Evolutionary conservation across 2,797 vertebrate species (phyloP), one percentile per base, ranked within the genome.

Genomic region (Scyliorhinus canicula): DNA sequence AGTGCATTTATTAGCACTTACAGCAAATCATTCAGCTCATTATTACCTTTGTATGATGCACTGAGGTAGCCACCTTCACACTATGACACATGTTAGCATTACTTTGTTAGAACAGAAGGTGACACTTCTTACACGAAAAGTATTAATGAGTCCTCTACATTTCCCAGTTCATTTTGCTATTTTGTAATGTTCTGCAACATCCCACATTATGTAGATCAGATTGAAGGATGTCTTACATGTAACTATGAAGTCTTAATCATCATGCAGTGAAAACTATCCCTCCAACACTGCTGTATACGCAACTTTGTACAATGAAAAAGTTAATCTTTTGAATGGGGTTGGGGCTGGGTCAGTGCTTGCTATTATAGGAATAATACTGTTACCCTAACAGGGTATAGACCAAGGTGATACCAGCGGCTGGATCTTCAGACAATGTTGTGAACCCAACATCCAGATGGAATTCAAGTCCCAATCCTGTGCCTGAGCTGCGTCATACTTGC

Each of bases 1-100:
- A 74, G 65, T 55, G 69, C 65, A 94, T 94, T 94, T 94, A 71
- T 71, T 74, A 71, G 31, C 67, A 94, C 67, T 93, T 67, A 35
- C 26, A 19, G 60, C 93, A 94, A 69, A 71, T 52, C 47, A 55
- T 93, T 69, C 60, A 44, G 14, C 60, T 44, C 60, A 65, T 74
- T 55, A 74, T n/a, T 94, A 63, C 47, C 67, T 52, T 60, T 35
- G 47, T 52, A 71, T 93, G 44, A 93, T 52, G 65, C 44, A 71
- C 26, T 50, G 67, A 69, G 5, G 67, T 93, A 74, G 63, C 93
- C 93, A 94, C 93, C 65, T 94, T 94, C 65, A 55, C 67, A 74
- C 44, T 50, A 19, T 93, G 93, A 94, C 65, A 71, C 63, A 93
- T 47, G 9, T 71, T 65, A 74, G 67, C 35, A 21, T 94, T 71